Evolutionary conservation across 2,113 vertebrate species (phyloP).

Genomic region (Canis aureus): DNA sequence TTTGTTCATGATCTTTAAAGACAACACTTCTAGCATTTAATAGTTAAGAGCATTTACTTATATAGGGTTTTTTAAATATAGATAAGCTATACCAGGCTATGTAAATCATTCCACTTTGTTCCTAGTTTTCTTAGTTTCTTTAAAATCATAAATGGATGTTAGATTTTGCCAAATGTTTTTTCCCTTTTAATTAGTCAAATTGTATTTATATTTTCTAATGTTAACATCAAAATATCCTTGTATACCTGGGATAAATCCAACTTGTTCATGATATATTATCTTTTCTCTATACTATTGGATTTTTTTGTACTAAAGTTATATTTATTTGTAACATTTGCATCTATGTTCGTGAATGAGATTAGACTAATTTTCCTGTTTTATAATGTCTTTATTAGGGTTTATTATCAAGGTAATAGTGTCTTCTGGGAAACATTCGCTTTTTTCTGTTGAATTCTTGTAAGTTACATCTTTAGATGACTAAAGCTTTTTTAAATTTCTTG

Average conservation of each 20-base stretch:
- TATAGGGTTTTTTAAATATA: neutral
- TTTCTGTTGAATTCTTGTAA: constrained; percentile 14
- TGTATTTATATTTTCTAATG: neutral
- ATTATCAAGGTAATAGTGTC: neutral
- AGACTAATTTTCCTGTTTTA: constrained; percentile 8
- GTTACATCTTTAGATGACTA: constrained; percentile 6
- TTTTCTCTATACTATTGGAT: neutral
- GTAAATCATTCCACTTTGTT: neutral
- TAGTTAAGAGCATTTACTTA: neutral
- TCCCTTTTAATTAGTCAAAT: constrained; percentile 12
- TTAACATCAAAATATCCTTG: constrained; percentile 17
- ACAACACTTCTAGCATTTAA: neutral
- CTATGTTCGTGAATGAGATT: neutral
- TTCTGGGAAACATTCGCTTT: neutral
- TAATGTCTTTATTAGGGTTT: neutral
- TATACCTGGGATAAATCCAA: neutral
- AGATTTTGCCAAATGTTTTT: neutral
- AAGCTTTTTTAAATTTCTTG: constrained; percentile 51
- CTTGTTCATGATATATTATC: neutral
- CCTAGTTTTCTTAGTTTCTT: neutral
- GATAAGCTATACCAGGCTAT: neutral
- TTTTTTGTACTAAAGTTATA: constrained; percentile 12
- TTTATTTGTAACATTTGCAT: neutral
- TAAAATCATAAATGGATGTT: neutral
- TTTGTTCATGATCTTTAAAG: constrained; percentile 1